Conservation (phyloP, 2,113 vertebrate genomes). For the Terrapene triunguis region DNA sequence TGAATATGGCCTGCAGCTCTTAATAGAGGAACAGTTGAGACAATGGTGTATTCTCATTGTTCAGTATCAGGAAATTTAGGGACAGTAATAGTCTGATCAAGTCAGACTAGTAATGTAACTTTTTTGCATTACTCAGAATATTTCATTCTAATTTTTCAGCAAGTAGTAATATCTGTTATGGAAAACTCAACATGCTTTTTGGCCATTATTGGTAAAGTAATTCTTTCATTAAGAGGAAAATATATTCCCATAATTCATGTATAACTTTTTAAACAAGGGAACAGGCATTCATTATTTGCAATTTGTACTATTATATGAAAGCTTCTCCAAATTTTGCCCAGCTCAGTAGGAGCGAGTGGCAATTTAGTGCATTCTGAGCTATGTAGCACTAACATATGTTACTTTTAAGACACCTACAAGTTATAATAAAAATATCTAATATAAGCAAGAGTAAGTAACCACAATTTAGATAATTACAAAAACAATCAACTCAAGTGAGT, state of each 20-base stretch:
- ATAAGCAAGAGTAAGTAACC: constrained; percentile 14
- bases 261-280: background rate
- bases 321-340: constrained; percentile 11
- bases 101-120: background rate
- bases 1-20: background rate
- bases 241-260: constrained; percentile 1
- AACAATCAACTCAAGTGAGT: constrained; percentile 27
- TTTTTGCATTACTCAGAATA: background rate
- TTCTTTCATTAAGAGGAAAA: constrained; percentile 55
- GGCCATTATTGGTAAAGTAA: background rate
- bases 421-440: constrained; percentile 50
- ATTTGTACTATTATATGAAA: constrained; percentile 2
- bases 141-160: constrained; percentile 19
- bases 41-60: background rate
- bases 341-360: constrained; percentile 7
- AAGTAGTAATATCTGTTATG: background rate
- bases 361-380: constrained; percentile 38
- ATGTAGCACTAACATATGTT: constrained; percentile 16
- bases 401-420: constrained; percentile 34
- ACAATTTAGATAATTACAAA: constrained; percentile 17
- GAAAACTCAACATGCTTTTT: background rate
- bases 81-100: background rate
- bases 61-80: background rate
- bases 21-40: constrained; percentile 1
- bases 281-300: constrained; percentile 24